These are phyloP conservation scores for Anarsia innoxiella DNA, from an alignment of 2,888 invertebrate genomes.

Conservation along the genomic window DNA sequence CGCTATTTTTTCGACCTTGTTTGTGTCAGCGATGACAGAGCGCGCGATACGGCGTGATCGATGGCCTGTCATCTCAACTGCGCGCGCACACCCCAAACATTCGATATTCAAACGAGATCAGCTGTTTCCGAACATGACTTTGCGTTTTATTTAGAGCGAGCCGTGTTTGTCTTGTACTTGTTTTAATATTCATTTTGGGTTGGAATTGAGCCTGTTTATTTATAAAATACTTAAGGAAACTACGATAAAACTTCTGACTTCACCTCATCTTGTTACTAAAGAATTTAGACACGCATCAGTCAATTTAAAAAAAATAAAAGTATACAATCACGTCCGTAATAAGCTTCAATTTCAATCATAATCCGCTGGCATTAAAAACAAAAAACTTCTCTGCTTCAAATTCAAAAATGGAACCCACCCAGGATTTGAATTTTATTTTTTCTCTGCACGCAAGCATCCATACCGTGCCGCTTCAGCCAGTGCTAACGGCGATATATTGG, in stretches of 20 bases:
- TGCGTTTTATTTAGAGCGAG: no score
- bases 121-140: no score
- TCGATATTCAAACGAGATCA: conserved; percentile 10
- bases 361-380: conserved; percentile 5
- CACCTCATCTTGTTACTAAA: no score
- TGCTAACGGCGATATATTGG: conserved; percentile 2
- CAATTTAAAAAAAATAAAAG: not conserved
- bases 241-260: no score
- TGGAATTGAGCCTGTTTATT: no score
- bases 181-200: no score
- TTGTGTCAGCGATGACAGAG: conserved; percentile 36
- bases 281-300: no score
- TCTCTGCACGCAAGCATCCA: conserved; percentile 10
- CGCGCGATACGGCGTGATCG: conserved; percentile 43
- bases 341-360: conserved; percentile 7
- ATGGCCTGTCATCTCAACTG: conserved; percentile 39
- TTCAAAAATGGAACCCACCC: conserved; percentile 10
- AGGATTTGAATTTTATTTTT: conserved; percentile 7
- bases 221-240: no score
- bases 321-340: not conserved
- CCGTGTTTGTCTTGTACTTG: no score
- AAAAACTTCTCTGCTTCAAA: conserved; percentile 7
- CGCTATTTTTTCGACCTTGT: conserved; percentile 33
- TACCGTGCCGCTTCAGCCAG: conserved; percentile 8
- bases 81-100: conserved; percentile 17